These are phyloP conservation scores for Noctua fimbriata DNA, from an alignment of 2,888 invertebrate genomes.

Conservation along the genomic window DNA sequence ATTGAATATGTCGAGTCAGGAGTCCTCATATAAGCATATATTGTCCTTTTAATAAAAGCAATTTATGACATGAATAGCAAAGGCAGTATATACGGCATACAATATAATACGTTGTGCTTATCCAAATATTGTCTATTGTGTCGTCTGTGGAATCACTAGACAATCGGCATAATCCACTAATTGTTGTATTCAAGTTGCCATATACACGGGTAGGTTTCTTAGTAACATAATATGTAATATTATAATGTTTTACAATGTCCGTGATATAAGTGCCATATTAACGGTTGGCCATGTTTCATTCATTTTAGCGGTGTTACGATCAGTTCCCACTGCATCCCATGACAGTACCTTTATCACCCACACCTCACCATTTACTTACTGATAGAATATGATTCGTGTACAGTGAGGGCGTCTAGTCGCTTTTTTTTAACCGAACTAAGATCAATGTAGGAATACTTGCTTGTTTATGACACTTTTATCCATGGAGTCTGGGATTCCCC, in stretches of 20 bases:
- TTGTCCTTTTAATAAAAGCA: slow-evolving; percentile 43
- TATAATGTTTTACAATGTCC: slow-evolving; percentile 76
- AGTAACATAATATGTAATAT: slow-evolving; percentile 69
- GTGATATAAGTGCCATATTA: slow-evolving; percentile 87
- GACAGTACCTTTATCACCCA: slow-evolving; percentile 73
- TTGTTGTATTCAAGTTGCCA: slow-evolving; percentile 78
- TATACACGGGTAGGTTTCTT: slow-evolving; percentile 81
- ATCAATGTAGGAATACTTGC: slow-evolving; percentile 14
- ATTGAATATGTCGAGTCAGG: slow-evolving; percentile 46
- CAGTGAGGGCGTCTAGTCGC: slow-evolving; percentile 42
- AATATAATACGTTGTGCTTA: slow-evolving; percentile 34
- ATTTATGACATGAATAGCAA: slow-evolving; percentile 33
- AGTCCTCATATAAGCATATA: slow-evolving; percentile 29
- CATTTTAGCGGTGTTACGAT: slow-evolving; percentile 69
- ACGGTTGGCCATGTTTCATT: slow-evolving; percentile 78
- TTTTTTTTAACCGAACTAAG: slow-evolving; percentile 13
- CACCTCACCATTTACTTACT: slow-evolving; percentile 58
- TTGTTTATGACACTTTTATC: slow-evolving; percentile 20
- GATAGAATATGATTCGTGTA: slow-evolving; percentile 54
- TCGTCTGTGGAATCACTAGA: slow-evolving; percentile 65
- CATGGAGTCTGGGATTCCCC: slow-evolving; percentile 28
- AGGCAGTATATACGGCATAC: slow-evolving; percentile 25
- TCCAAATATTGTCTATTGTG: slow-evolving; percentile 50
- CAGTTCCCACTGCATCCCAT: slow-evolving; percentile 78
- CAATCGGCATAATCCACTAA: slow-evolving; percentile 73